These are phyloP conservation scores for Amblyornis subalaris DNA, from an alignment of 2,113 vertebrate genomes.

Conservation along the genomic window DNA sequence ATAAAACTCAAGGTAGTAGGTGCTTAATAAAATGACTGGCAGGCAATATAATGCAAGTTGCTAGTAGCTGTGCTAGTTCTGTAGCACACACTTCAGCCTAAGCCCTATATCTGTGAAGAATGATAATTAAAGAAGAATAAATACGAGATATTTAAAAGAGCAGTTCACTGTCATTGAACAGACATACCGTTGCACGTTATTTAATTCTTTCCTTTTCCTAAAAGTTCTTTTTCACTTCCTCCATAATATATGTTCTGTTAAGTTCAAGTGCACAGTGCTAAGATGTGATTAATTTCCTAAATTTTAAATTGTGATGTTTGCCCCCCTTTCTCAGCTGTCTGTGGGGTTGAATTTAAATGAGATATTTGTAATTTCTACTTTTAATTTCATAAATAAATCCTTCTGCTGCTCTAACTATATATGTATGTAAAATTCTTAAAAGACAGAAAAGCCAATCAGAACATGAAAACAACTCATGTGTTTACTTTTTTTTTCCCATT, in stretches of 20 bases:
- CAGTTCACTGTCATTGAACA: not conserved
- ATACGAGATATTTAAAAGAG: not conserved
- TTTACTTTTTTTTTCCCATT: not conserved
- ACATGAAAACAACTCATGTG: not conserved
- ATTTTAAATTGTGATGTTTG: not conserved
- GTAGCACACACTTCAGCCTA: not conserved
- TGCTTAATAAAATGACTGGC: conserved; percentile 39
- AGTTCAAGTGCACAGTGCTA: not conserved
- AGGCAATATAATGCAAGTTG: not conserved
- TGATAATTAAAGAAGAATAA: conserved; percentile 20
- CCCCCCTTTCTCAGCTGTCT: not conserved
- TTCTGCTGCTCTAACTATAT: not conserved
- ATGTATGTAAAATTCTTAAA: not conserved
- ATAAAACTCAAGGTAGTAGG: not conserved
- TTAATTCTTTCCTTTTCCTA: not conserved
- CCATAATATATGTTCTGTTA: not conserved
- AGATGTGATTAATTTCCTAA: not conserved
- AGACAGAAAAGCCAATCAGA: not conserved
- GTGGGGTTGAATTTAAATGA: not conserved
- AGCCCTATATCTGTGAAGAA: not conserved
- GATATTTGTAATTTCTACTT: not conserved
- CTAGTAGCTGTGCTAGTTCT: not conserved
- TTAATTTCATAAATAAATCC: not conserved
- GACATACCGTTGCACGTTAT: not conserved
- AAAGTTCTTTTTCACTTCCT: not conserved